phyloP scores from a whole-genome alignment of 2,888 invertebrate genomes.

The Tetragnatha montana region DNA sequence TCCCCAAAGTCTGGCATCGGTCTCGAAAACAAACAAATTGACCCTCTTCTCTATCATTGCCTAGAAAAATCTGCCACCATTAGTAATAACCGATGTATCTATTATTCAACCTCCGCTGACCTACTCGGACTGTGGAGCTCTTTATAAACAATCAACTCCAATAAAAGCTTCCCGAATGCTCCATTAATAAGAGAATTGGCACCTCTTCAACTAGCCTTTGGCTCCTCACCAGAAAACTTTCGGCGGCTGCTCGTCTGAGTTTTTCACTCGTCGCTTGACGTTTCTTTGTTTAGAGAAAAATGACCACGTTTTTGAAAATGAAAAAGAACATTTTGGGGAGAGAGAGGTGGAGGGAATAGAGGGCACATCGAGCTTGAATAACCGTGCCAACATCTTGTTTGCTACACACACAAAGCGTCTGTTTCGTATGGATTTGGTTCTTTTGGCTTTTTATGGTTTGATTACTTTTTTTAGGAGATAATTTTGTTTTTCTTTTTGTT shows the following conservation, averaged over 20 bases:
- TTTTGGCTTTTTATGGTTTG: no score
- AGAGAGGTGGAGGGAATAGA: no score
- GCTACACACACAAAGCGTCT: no score
- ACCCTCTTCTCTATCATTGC: neutral
- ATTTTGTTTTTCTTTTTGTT: no score
- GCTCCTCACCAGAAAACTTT: constrained; percentile 38
- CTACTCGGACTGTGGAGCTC: constrained; percentile 4
- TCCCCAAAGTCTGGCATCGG: neutral
- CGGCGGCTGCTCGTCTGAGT: constrained; percentile 13
- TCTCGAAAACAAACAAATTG: constrained; percentile 21
- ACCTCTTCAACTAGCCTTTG: constrained; percentile 36
- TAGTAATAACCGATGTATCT: constrained; percentile 22
- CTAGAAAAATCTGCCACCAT: constrained; percentile 9
- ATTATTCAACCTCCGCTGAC: constrained; percentile 35
- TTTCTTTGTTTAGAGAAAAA: constrained; percentile 48
- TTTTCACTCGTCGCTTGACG: constrained; percentile 2
- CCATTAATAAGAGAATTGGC: constrained; percentile 39
- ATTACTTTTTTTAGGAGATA: no score
- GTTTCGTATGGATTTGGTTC: no score
- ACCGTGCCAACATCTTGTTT: no score
- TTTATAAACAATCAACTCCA: constrained; percentile 18
- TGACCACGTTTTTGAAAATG: constrained; percentile 35
- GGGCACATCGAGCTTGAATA: no score
- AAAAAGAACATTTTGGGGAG: neutral
- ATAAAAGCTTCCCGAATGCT: constrained; percentile 17